These are phyloP conservation scores for Proctacanthus coquilletti DNA, from an alignment of 1,140 invertebrate species.

Conservation along the genomic window DNA sequence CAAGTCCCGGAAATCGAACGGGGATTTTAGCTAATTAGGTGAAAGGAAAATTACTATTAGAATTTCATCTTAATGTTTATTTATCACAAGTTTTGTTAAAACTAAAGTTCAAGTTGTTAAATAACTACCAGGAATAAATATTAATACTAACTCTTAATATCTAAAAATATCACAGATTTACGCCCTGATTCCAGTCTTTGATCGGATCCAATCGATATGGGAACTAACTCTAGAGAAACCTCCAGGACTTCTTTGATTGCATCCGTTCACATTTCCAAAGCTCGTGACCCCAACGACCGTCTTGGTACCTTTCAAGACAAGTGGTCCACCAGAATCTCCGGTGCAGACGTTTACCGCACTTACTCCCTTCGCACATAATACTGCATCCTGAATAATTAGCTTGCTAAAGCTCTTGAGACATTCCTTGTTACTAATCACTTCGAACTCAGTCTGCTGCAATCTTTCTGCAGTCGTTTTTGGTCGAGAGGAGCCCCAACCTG, in stretches of 20 bases:
- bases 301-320: constrained; percentile 22
- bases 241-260: constrained; percentile 23
- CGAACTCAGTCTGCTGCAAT: constrained; percentile 27
- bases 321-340: constrained; percentile 23
- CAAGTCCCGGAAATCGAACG: no score
- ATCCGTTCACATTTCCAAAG: constrained; percentile 25
- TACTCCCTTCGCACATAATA: constrained; percentile 24
- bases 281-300: constrained; percentile 25
- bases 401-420: constrained; percentile 18
- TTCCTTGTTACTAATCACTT: constrained; percentile 22
- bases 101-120: no score
- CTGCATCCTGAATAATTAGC: constrained; percentile 20
- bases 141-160: no score
- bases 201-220: constrained; percentile 25
- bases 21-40: no score
- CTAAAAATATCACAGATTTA: no score
- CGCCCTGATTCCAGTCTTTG: constrained; percentile 15
- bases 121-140: no score
- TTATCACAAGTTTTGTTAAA: no score
- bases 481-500: constrained; percentile 22
- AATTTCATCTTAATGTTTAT: no score
- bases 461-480: constrained; percentile 20
- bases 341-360: constrained; percentile 25
- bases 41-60: no score
- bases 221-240: constrained; percentile 25